These are phyloP conservation scores for Pegea sp. DNA, from an alignment of 23 tunicate species.

Conservation along the genomic window DNA sequence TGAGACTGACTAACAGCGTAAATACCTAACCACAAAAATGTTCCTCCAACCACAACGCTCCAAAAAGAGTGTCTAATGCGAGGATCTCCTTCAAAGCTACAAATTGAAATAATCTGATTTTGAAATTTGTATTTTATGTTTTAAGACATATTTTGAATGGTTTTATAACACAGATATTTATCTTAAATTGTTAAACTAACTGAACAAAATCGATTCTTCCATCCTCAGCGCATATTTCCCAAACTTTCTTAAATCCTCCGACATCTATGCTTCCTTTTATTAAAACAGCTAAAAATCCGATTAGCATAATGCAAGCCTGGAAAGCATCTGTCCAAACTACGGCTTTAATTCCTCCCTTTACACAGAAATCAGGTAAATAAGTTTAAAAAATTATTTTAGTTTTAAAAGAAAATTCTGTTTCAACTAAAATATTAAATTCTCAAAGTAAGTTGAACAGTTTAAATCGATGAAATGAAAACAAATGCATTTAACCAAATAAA, in stretches of 20 bases:
- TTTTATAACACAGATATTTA: background rate
- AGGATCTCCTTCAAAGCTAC: conserved; percentile 62
- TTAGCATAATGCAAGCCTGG: conserved; percentile 17
- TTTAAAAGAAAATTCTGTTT: too few species aligned
- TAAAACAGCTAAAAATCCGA: conserved; percentile 12
- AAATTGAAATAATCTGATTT: background rate
- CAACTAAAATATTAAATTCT: too few species aligned
- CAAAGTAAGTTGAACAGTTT: too few species aligned
- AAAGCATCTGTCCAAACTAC: conserved; percentile 58
- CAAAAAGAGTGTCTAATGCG: conserved; percentile 40
- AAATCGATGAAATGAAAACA: too few species aligned
- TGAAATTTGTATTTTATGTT: background rate
- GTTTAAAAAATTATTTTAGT: too few species aligned
- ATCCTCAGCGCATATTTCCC: conserved; percentile 31
- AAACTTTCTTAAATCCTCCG: conserved; percentile 29
- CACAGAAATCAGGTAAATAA: too few species aligned
- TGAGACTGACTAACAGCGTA: conserved; percentile 80
- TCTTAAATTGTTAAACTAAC: conserved; percentile 5
- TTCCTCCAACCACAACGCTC: conserved; percentile 68
- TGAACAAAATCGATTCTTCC: conserved; percentile 40
- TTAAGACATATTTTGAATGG: background rate
- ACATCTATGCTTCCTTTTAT: conserved; percentile 11
- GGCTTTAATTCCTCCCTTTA: conserved; percentile 42
- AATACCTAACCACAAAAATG: conserved; percentile 76
- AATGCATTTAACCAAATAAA: too few species aligned